Evolutionary conservation across 2,797 vertebrate genomes (phyloP), one percentile per base, ranked within the genome.

Genomic region (Apogon talboti): DNA sequence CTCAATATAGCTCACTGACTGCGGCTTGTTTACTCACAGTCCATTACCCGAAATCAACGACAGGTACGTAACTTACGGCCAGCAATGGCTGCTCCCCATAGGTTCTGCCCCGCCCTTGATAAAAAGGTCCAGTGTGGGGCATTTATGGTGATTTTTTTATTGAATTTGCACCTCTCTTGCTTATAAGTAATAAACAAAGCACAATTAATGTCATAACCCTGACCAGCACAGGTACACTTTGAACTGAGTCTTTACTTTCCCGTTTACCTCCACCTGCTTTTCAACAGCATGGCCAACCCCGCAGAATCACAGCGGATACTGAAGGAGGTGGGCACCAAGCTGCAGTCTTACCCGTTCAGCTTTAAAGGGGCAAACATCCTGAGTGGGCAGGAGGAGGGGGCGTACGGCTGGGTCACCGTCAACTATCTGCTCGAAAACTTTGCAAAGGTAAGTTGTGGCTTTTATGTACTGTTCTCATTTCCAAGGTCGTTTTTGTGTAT

Each of bases 351-450:
- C 62, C 94, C 93, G 0, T 89, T 96, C 78, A 78, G 83, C 41
- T 96, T 95, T 76, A 82, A 57, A 71, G 93, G 94, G 0, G 94
- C 95, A 0, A 78, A 41, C 2, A 92, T 97, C 66, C 90, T 97
- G 50, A 82, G 85, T 0, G 95, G 95, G 5, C 85, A 84, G 53
- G 90, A 94, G 0, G 96, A 98, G 80, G 96, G 95, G 0, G 89
- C 92, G 0, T 96, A 94, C 0, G 95, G 94, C 30, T 97, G 95
- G 96, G 92, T 97, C 84, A 96, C 96, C 0, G 89, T 94, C 79
- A 98, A 98, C 89, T 97, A 96, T 62, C 67, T 96, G 16, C 90
- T 95, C 55, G 92, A 93, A 21, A 94, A 90, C 74, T 94, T 98
- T 66, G 86, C 93, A 16, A 93, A 96, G 95, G 96, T 97, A 43